These are phyloP conservation scores for Zygogramma bicolorata DNA, from an alignment of 2,888 invertebrate species.

Conservation along the genomic window DNA sequence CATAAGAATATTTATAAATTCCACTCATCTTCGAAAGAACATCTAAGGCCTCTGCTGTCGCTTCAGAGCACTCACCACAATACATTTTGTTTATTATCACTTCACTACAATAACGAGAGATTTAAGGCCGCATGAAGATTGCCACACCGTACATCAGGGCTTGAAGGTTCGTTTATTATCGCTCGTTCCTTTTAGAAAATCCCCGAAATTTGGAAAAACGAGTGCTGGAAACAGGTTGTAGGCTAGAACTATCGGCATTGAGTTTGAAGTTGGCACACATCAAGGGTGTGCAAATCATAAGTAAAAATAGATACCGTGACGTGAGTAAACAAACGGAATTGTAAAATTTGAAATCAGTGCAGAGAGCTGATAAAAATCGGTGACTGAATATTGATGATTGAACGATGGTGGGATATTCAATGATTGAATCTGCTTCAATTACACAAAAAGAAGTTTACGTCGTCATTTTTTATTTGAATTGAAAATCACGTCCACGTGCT, in stretches of 20 bases:
- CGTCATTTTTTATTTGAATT: no score
- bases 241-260: conserved; percentile 22
- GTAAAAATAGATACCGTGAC: conserved; percentile 43
- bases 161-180: background rate
- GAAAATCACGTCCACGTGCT: no score
- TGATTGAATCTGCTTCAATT: no score
- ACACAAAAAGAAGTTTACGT: no score
- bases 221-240: conserved; percentile 36
- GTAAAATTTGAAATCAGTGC: conserved; percentile 24
- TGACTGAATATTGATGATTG: background rate
- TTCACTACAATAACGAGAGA: conserved; percentile 3
- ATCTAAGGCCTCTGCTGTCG: conserved; percentile 57
- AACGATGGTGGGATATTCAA: no score
- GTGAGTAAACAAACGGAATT: conserved; percentile 35
- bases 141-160: background rate
- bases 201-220: background rate
- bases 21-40: conserved; percentile 57
- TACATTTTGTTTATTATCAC: conserved; percentile 50
- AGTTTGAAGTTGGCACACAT: conserved; percentile 40
- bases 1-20: conserved; percentile 59
- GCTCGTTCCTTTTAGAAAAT: background rate
- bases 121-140: conserved; percentile 1
- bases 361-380: background rate
- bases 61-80: conserved; percentile 60
- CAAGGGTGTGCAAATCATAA: conserved; percentile 46